Evolutionary conservation across 2,888 invertebrate species (phyloP).

Genomic region (Ceratothoa steindachneri): DNA sequence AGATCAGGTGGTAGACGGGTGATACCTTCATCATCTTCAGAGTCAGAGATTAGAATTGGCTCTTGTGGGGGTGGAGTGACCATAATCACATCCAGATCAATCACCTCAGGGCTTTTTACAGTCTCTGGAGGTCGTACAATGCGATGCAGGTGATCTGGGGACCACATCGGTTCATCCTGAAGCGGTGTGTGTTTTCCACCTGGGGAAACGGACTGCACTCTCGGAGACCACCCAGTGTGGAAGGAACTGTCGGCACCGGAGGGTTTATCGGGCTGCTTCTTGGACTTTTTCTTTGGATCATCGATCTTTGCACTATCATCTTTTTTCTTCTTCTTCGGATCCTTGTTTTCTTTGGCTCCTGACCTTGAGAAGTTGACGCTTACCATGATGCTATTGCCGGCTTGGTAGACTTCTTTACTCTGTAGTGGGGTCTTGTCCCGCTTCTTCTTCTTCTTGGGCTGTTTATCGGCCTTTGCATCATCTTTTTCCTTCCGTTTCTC

Average conservation of each 20-base stretch:
- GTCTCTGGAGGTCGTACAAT: constrained; percentile 64
- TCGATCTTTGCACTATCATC: constrained; percentile 28
- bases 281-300: constrained; percentile 53
- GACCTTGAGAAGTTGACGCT: constrained; percentile 70
- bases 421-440: constrained; percentile 51
- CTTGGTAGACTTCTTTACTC: constrained; percentile 80
- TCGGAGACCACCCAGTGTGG: constrained; percentile 49
- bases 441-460: constrained; percentile 29
- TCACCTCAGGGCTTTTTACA: constrained; percentile 62
- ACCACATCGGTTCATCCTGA: constrained; percentile 50
- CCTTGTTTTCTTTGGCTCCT: constrained; percentile 41
- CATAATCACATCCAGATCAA: constrained; percentile 46
- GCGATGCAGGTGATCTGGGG: constrained; percentile 63
- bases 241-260: constrained; percentile 32
- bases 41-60: constrained; percentile 77
- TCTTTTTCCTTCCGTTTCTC: constrained; percentile 45
- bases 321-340: constrained; percentile 25
- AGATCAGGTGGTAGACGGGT: constrained; percentile 43
- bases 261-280: constrained; percentile 33
- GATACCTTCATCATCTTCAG: constrained; percentile 58
- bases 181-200: constrained; percentile 40
- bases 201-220: constrained; percentile 21
- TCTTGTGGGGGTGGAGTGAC: constrained; percentile 70
- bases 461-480: constrained; percentile 24
- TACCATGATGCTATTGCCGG: constrained; percentile 86